phyloP scores from a whole-genome alignment of 2,113 vertebrate species.

The Perognathus longimembris region DNA sequence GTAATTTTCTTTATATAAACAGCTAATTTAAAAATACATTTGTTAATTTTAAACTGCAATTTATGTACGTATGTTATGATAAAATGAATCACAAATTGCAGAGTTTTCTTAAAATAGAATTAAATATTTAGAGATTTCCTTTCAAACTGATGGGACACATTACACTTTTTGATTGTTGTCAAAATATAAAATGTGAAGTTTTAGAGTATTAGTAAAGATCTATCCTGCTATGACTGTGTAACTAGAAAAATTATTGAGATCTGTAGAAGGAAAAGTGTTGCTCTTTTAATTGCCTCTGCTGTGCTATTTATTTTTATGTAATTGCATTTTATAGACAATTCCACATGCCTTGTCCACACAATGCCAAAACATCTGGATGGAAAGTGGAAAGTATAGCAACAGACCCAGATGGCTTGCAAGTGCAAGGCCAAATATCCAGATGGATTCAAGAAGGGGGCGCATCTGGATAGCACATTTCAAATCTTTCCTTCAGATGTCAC shows the following conservation, averaged over 20 bases:
- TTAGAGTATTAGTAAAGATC: neutral
- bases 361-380: slow-evolving; percentile 76
- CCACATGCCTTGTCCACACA: slow-evolving; percentile 70
- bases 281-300: slow-evolving; percentile 51
- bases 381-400: slow-evolving; percentile 56
- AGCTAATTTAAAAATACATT: neutral
- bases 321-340: slow-evolving; percentile 66
- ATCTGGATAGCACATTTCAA: slow-evolving; percentile 65
- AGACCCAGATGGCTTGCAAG: slow-evolving; percentile 75
- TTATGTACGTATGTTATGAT: neutral
- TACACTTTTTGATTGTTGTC: neutral
- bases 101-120: neutral
- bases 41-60: neutral
- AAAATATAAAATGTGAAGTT: neutral
- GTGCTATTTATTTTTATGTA: slow-evolving; percentile 71
- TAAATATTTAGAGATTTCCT: slow-evolving; percentile 17
- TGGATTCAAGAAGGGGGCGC: slow-evolving; percentile 66
- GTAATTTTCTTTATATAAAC: neutral
- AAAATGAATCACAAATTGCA: neutral
- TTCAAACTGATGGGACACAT: neutral
- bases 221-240: neutral
- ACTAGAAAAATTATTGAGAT: slow-evolving; percentile 23
- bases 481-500: slow-evolving; percentile 55
- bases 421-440: slow-evolving; percentile 67
- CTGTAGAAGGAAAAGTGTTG: neutral